phyloP scores from a whole-genome alignment of 2,888 invertebrate genomes.

The Julus scandinavius region DNA sequence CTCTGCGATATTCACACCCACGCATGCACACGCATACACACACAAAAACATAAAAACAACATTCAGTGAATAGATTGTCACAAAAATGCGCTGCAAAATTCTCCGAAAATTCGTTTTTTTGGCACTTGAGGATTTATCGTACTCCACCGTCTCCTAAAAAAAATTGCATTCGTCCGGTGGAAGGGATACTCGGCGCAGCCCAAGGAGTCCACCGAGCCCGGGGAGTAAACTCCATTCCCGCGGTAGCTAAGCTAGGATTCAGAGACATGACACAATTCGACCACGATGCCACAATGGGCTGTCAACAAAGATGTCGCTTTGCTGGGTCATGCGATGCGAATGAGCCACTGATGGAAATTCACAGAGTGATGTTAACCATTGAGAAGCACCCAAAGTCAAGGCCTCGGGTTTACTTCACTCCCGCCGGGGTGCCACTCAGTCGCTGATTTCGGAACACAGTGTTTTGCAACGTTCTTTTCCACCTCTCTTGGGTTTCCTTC shows the following conservation, averaged over 20 bases:
- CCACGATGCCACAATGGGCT: not conserved
- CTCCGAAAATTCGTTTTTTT: conserved; percentile 31
- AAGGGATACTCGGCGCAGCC: not conserved
- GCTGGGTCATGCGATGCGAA: not conserved
- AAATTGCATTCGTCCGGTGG: conserved; percentile 16
- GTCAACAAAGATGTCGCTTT: not conserved
- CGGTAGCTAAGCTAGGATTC: conserved; percentile 3
- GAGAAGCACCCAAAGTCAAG: not conserved
- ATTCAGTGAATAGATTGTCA: conserved; percentile 16
- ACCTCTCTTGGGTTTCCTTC: conserved; percentile 69
- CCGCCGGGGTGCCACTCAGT: conserved; percentile 25
- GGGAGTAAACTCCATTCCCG: no score
- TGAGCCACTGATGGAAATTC: not conserved
- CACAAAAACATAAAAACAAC: not conserved
- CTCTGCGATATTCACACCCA: not conserved
- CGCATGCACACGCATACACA: not conserved
- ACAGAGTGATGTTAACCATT: not conserved
- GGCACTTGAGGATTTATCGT: conserved; percentile 22
- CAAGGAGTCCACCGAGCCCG: not conserved
- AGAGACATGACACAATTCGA: conserved; percentile 24
- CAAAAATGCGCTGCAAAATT: conserved; percentile 13
- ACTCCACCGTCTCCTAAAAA: not conserved
- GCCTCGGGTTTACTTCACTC: conserved; percentile 13
- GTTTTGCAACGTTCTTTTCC: conserved; percentile 67
- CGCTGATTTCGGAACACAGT: conserved; percentile 64